Evolutionary conservation across 2,888 invertebrate species (phyloP).

Genomic region (Stramonita haemastoma): DNA sequence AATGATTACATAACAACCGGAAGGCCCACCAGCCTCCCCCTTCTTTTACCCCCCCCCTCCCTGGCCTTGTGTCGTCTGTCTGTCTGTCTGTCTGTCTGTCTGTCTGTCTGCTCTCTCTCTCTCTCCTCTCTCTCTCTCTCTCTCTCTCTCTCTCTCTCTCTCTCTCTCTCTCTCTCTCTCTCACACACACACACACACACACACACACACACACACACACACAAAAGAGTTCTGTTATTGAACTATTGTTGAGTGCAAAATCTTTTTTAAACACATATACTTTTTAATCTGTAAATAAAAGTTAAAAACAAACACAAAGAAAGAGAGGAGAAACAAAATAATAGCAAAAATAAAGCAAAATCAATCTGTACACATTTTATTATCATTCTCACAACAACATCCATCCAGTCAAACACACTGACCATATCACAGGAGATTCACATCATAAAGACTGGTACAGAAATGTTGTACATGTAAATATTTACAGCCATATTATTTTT

Average conservation of each 20-base stretch:
- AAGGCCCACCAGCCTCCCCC: no score
- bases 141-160: neutral
- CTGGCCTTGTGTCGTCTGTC: no score
- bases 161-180: neutral
- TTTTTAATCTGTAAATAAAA: neutral
- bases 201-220: conserved; percentile 7
- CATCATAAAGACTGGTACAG: neutral
- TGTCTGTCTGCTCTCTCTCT: neutral
- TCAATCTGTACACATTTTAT: neutral
- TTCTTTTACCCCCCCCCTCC: neutral
- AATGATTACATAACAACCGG: no score
- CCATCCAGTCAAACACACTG: neutral
- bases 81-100: neutral
- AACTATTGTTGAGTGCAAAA: no score
- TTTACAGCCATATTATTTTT: neutral
- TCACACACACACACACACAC: neutral
- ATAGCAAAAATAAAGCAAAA: neutral
- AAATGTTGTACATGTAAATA: neutral
- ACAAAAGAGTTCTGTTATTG: no score
- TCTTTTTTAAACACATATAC: no score
- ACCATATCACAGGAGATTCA: conserved; percentile 28
- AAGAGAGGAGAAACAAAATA: neutral
- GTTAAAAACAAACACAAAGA: neutral
- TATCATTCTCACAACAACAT: neutral
- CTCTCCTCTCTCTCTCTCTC: no score